These are phyloP conservation scores for Acleris cristana DNA, from an alignment of 2,888 invertebrate species.

Conservation along the genomic window DNA sequence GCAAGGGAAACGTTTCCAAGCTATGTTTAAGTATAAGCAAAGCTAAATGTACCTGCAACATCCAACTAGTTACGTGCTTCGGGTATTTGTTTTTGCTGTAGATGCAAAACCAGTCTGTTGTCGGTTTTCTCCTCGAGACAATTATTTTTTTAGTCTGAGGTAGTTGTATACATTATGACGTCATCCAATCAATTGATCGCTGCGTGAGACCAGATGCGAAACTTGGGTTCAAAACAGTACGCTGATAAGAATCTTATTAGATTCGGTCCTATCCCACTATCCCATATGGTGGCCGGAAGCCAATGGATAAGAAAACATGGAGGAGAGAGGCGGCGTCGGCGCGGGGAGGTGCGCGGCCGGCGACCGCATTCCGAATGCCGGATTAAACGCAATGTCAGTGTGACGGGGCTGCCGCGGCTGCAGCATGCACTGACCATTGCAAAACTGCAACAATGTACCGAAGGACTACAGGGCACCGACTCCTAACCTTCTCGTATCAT, in stretches of 20 bases:
- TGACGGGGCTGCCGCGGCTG: conserved; percentile 52
- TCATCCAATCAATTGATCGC: conserved; percentile 46
- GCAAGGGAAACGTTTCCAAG: conserved; percentile 63
- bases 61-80: not conserved
- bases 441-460: conserved; percentile 56
- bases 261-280: conserved; percentile 71
- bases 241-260: conserved; percentile 66
- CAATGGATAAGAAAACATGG: conserved; percentile 76
- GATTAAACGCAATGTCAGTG: conserved; percentile 82
- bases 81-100: not conserved
- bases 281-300: conserved; percentile 77
- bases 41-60: conserved; percentile 22
- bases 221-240: conserved; percentile 21
- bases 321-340: conserved; percentile 64
- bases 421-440: conserved; percentile 46
- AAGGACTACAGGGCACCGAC: conserved; percentile 9
- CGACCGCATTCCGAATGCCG: conserved; percentile 83
- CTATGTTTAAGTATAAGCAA: conserved; percentile 60
- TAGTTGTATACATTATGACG: conserved; percentile 50
- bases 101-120: not conserved
- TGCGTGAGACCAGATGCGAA: conserved; percentile 10
- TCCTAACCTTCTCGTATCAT: conserved; percentile 9
- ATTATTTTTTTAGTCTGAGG: conserved; percentile 6
- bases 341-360: conserved; percentile 63
- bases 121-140: conserved; percentile 7